These are phyloP conservation scores for Holcopasites calliopsidis DNA, from an alignment of 1,140 invertebrate species.

Conservation along the genomic window DNA sequence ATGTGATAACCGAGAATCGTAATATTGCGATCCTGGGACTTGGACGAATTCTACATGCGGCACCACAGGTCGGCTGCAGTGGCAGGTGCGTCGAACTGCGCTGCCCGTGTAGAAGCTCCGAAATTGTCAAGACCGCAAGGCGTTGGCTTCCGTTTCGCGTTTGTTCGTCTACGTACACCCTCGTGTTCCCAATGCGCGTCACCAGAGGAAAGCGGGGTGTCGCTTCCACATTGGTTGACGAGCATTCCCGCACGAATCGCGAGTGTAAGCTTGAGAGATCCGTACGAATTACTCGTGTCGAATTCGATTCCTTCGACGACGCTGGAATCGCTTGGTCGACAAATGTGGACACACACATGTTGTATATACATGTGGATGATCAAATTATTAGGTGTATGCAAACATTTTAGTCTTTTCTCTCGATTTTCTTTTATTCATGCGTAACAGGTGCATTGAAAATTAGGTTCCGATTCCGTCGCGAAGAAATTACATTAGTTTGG, in stretches of 20 bases:
- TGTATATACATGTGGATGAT: too few species aligned
- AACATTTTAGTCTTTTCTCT: too few species aligned
- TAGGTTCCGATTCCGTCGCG: too few species aligned
- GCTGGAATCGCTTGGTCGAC: neutral
- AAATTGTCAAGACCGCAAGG: slow-evolving; percentile 50
- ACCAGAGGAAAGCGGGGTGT: neutral
- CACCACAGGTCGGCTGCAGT: slow-evolving; percentile 23
- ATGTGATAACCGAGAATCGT: neutral
- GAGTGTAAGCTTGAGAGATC: neutral
- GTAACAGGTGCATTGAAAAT: too few species aligned
- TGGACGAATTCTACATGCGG: slow-evolving; percentile 40
- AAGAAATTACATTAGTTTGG: too few species aligned
- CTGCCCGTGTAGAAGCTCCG: slow-evolving; percentile 35
- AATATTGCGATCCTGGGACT: slow-evolving; percentile 22
- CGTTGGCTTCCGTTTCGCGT: slow-evolving; percentile 34
- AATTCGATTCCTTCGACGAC: neutral
- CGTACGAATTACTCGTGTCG: neutral
- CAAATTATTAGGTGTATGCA: too few species aligned
- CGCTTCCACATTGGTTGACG: slow-evolving; percentile 1
- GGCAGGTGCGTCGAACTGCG: slow-evolving; percentile 63
- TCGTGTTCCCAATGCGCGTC: neutral
- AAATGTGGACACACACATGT: too few species aligned
- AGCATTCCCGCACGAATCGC: neutral
- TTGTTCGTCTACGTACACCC: slow-evolving; percentile 10
- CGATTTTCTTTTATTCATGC: too few species aligned